A percentile compares a stretch with the other conserved stretches of the same genome.
These are phyloP conservation scores for Anableps anableps DNA, from an alignment of 2,797 vertebrate genomes.

Conservation along the genomic window DNA sequence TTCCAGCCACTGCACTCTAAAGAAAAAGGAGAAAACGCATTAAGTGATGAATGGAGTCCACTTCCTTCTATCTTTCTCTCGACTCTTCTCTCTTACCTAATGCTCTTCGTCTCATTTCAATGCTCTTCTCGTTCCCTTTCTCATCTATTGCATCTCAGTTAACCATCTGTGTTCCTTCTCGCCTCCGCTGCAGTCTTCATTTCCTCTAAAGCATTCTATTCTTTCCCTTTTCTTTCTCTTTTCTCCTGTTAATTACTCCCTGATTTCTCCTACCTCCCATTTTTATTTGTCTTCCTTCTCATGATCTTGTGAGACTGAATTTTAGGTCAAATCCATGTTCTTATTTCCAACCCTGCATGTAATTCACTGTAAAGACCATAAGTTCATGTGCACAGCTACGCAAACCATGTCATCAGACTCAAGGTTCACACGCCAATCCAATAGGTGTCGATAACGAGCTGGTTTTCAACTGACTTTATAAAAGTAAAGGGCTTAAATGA, in stretches of 20 bases:
- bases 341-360: background rate
- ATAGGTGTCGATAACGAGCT: background rate
- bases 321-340: background rate
- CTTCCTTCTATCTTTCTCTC: constrained; percentile 7
- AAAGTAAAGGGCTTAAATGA: background rate
- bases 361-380: background rate
- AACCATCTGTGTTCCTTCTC: constrained; percentile 9
- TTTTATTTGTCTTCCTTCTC: background rate
- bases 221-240: background rate
- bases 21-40: constrained; percentile 24
- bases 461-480: background rate
- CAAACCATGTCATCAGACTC: background rate
- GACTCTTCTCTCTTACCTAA: constrained; percentile 1
- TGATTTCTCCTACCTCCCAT: background rate
- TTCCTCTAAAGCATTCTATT: background rate
- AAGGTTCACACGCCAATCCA: background rate
- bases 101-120: constrained; percentile 29
- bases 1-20: constrained; percentile 23
- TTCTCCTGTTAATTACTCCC: background rate
- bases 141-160: constrained; percentile 19
- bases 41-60: constrained; percentile 21
- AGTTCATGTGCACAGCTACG: background rate
- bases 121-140: constrained; percentile 7
- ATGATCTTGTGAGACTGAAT: background rate
- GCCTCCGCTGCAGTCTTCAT: background rate